These are phyloP conservation scores for Prionailurus bengalensis DNA, from an alignment of 2,113 vertebrate species.

Conservation along the genomic window DNA sequence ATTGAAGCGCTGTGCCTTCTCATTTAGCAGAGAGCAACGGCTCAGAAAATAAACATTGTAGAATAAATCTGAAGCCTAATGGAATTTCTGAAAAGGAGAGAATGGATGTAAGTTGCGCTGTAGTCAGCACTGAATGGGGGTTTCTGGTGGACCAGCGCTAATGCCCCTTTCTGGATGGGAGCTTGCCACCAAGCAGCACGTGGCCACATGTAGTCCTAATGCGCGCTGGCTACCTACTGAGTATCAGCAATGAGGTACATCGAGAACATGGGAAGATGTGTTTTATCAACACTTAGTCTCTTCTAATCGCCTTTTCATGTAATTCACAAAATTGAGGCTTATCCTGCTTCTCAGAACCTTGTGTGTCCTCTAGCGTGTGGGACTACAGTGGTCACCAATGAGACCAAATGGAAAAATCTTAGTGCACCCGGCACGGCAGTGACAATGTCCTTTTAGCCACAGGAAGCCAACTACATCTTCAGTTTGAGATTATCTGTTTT, in stretches of 20 bases:
- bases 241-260: neutral
- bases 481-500: neutral
- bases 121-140: neutral
- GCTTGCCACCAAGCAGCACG: neutral
- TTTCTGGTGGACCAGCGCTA: neutral
- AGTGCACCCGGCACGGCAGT: neutral
- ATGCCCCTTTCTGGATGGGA: neutral
- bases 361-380: neutral
- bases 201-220: neutral
- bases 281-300: neutral
- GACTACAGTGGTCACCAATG: neutral
- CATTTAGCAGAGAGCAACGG: neutral
- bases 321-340: neutral
- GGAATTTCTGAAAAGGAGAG: constrained; percentile 39
- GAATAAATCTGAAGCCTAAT: constrained; percentile 21
- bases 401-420: neutral
- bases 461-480: neutral
- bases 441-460: neutral
- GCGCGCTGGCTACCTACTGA: neutral
- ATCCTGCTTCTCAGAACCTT: neutral
- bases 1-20: neutral
- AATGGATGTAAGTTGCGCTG: neutral
- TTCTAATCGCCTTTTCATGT: neutral
- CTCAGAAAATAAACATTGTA: constrained; percentile 56
- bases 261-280: neutral